Evolutionary conservation across 2,113 vertebrate species (phyloP).

Genomic region (Heteronetta atricapilla): DNA sequence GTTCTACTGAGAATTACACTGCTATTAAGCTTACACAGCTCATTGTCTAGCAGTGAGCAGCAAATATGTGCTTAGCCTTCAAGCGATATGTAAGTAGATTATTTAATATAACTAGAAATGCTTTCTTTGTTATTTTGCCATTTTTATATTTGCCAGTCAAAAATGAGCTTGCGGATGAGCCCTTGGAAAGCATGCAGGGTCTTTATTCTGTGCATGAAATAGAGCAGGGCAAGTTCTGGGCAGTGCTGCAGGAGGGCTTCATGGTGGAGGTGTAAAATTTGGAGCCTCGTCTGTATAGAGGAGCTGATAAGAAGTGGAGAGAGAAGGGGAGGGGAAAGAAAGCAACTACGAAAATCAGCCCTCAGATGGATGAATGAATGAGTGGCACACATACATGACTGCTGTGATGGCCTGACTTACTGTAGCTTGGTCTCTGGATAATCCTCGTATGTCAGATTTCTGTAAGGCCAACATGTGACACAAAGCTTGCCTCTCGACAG

Average conservation of each 20-base stretch:
- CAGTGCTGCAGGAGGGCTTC: background rate
- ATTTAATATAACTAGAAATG: background rate
- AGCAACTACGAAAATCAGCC: background rate
- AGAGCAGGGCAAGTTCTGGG: background rate
- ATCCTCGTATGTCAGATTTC: slow-evolving; percentile 80
- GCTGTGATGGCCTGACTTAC: slow-evolving; percentile 35
- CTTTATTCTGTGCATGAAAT: slow-evolving; percentile 41
- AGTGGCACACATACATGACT: slow-evolving; percentile 32
- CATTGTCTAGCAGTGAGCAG: background rate
- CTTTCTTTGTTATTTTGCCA: background rate
- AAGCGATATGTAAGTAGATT: background rate
- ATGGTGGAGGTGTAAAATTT: background rate
- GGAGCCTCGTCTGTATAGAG: background rate
- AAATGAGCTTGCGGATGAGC: background rate
- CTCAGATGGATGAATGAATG: slow-evolving; percentile 30
- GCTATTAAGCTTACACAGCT: background rate
- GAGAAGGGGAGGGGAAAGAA: background rate
- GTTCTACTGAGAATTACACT: too few species aligned
- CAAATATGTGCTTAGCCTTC: background rate
- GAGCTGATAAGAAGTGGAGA: background rate
- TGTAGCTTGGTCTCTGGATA: slow-evolving; percentile 60
- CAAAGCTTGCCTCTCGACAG: slow-evolving; percentile 68
- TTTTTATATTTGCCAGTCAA: slow-evolving; percentile 23
- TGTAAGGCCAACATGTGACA: slow-evolving; percentile 80
- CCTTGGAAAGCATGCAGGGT: background rate